Base-by-base conservation (phyloP, 92 coral and sea anemone genomes). In the Micromussa lordhowensis region DNA sequence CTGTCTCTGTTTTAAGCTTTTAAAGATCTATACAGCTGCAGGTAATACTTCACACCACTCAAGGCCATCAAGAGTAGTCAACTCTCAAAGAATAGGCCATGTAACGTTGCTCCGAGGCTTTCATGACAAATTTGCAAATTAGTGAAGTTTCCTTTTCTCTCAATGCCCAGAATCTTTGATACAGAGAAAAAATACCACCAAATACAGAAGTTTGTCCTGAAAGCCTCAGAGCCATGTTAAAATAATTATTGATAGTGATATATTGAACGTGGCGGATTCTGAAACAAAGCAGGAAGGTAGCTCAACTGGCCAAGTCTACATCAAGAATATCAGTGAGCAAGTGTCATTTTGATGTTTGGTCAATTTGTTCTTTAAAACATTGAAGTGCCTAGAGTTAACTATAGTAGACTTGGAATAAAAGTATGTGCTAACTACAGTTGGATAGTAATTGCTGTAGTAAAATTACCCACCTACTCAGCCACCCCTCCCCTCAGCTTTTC, bases 221-320 rank as follows among this genome's bases (percentile, higher is more conserved):
- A 44, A 44, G 51, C 51, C 51, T 44, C 13, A 44, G 51, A 44
- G 51, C 51, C 51, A 44, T 44, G 8, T 44, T 44, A 44, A 44
- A 9, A 2, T 36, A 44, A 8, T 44, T 44, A 44, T 44, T 44
- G 51, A 44, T 44, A 44, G 8, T 44, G 51, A 44, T 44, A 44
- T 44, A 8, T 44, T 44, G 51, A 44, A 44, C 9, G 12, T 9
- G 51, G 51, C 51, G 12, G 8, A 55, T 55, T 55, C 4, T 21
- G 16, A 15, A 55, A 21, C 61, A 55, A 55, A 21, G 61, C 61
- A 55, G 61, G 61, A 55, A 19, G 4, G 61, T 16, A 55, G 61
- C 69, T 63, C 68, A 82, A 68, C 75, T 48, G 75, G n/a, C 68
- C 66, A 35, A 71, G 59, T 66, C 31, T 17, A 82, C 29, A 82